Evolutionary conservation across 1,140 invertebrate genomes (phyloP), one percentile per base, ranked within the genome.

Genomic region (Copidosoma floridanum): DNA sequence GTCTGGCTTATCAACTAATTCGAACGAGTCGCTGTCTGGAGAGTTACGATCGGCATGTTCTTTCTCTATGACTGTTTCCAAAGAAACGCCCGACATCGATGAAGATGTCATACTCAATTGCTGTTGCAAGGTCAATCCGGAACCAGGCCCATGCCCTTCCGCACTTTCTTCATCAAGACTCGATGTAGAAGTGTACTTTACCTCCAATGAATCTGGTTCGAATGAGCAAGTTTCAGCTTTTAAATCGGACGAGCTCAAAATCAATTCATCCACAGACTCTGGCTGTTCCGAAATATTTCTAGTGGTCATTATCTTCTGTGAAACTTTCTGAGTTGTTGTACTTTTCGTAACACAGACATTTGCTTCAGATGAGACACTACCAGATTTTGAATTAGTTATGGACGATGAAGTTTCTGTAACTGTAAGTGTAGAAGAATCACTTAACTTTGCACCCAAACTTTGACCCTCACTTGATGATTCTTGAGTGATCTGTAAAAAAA

Each of bases 11-110:
- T 93, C 90, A 0, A 93, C 80, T 74, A 93, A 84, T 82, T 94
- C 92, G 81, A 95, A 95, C 26, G 93, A 94, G 74, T 95, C 93
- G 71, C 90, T 90, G 35, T 85, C 89, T 1, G 91, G 91, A 0
- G 92, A 93, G 65, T 92, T 75, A 61, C 69, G 71, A 44, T 74
- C 76, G 8, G 41, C 72, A 78, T 69, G 86, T 81, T 79, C 85
- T 82, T 73, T 86, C 73, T 70, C 82, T 32, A 72, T 78, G 56
- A 74, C 79, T 47, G 63, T 84, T 52, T 74, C 83, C 53, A 68
- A 73, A 55, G 65, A 84, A 52, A 78, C 67, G 2, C 67, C 76
- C 2, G 79, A 80, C 20, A 75, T 70, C 2, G 79, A 80, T 5
- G 79, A 81, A 2, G 73, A 72, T 0, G 79, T 79, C 77, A 78